Evolutionary conservation across 2,113 vertebrate genomes (phyloP), one percentile per base, ranked within the genome.

Genomic region (Cricetomys ansorgei): DNA sequence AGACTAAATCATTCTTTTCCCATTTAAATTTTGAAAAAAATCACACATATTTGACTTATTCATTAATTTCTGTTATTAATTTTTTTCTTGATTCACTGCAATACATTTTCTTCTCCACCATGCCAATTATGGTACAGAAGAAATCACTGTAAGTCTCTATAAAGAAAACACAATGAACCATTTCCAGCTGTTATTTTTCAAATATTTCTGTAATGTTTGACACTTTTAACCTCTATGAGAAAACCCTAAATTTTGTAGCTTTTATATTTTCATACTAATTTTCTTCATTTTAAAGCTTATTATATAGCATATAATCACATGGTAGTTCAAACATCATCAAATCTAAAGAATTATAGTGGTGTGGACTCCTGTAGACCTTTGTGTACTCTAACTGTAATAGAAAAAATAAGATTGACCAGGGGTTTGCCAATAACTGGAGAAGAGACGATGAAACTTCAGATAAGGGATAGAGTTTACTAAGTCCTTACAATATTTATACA

Each of bases 381-480:
- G 8, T 2, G 77, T 15, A 25, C 7, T 50, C 3, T 64, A 13
- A 1, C 80, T 43, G 16, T 37, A 27, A 43, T 1, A 53, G 19
- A 19, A 27, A 72, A 27, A 80, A 29, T 40, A 11, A 8, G 29
- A 37, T 23, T 37, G 7, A 1, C 19, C 3, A 0, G 2, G 5
- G 16, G 4, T 45, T 62, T 37, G 9, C 8, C 75, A 87, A 57
- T 7, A 31, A 13, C 1, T 86, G 1, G 12, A 15, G 16, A 3
- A 79, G 21, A 75, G 5, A 1, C 45, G 53, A 80, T 85, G 27
- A 45, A 1, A 13, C 7, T 1, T 69, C 80, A 12, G 0, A 17
- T n/a, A 59, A 3, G 3, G 2, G 0, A 0, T 1, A 43, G 37
- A 79, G 75, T 7, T 70, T 43, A 0, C 7, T 62, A 7, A 65